Evolutionary conservation across 1,140 invertebrate genomes (phyloP).

Genomic region (Andricus grossulariae): DNA sequence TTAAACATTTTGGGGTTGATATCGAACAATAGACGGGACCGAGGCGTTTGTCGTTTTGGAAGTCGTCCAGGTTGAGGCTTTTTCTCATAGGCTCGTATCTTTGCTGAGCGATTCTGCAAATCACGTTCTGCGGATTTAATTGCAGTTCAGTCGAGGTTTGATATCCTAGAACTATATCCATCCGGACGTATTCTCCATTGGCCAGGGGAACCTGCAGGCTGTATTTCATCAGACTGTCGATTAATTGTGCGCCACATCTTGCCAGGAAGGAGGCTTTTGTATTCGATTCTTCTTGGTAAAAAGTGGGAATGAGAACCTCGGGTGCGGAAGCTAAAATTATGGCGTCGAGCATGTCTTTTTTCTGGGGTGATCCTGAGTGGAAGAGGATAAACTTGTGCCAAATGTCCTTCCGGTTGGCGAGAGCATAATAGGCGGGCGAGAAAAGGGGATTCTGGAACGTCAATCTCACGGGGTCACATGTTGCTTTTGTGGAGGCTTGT

Average conservation of each 20-base stretch:
- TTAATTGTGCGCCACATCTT: slow-evolving; percentile 56
- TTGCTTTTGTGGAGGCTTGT: background rate
- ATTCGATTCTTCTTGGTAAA: slow-evolving; percentile 60
- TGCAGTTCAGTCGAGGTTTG: slow-evolving; percentile 55
- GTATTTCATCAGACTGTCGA: slow-evolving; percentile 65
- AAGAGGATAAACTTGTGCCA: slow-evolving; percentile 74
- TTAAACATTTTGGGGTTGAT: slow-evolving; percentile 61
- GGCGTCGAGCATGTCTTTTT: slow-evolving; percentile 54
- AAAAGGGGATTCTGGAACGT: slow-evolving; percentile 63
- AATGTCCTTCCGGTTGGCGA: slow-evolving; percentile 64
- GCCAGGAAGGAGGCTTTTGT: slow-evolving; percentile 64
- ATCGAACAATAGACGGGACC: slow-evolving; percentile 67
- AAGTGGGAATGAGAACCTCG: slow-evolving; percentile 64
- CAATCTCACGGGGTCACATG: slow-evolving; percentile 62
- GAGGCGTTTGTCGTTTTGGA: slow-evolving; percentile 65
- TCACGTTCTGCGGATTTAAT: slow-evolving; percentile 60
- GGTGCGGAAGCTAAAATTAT: slow-evolving; percentile 61
- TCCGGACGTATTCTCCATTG: slow-evolving; percentile 53
- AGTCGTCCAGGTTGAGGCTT: slow-evolving; percentile 65
- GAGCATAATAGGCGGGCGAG: slow-evolving; percentile 51
- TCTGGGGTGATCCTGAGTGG: slow-evolving; percentile 53
- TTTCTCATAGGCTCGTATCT: slow-evolving; percentile 64
- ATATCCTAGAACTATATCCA: slow-evolving; percentile 70
- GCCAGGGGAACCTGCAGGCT: slow-evolving; percentile 56
- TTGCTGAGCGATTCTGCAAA: slow-evolving; percentile 55